Evolutionary conservation across 2,797 vertebrate species (phyloP).

Genomic region (Cirrhinus mrigala): DNA sequence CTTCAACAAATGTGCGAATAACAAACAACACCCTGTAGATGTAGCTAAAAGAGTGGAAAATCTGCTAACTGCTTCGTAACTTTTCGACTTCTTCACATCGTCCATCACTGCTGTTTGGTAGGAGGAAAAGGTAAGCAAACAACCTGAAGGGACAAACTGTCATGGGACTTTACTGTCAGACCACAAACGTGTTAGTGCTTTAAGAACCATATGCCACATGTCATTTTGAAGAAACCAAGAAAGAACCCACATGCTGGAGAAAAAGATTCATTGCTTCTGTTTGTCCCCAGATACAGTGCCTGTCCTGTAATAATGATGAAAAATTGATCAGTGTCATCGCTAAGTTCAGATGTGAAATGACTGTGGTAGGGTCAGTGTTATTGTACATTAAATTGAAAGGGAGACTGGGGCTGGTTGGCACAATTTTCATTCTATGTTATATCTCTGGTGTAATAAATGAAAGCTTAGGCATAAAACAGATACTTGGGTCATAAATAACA

Average conservation of each 20-base stretch:
- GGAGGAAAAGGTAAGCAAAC: background rate
- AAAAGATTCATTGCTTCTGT: background rate
- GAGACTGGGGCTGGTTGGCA: background rate
- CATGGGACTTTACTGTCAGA: background rate
- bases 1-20: conserved; percentile 24
- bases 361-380: background rate
- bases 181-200: background rate
- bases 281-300: conserved; percentile 7
- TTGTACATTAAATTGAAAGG: background rate
- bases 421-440: background rate
- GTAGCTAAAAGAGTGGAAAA: conserved; percentile 22
- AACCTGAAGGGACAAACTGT: background rate
- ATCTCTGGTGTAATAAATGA: background rate
- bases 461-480: background rate
- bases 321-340: background rate
- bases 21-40: conserved; percentile 14
- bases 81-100: background rate
- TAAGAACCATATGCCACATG: conserved; percentile 7
- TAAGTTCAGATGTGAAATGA: background rate
- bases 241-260: background rate
- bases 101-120: background rate
- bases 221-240: background rate
- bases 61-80: conserved; percentile 6
- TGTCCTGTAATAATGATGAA: background rate
- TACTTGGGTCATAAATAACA: background rate